Conservation (phyloP, 2,797 vertebrate genomes). For the Lepilemur ruficaudatus region DNA sequence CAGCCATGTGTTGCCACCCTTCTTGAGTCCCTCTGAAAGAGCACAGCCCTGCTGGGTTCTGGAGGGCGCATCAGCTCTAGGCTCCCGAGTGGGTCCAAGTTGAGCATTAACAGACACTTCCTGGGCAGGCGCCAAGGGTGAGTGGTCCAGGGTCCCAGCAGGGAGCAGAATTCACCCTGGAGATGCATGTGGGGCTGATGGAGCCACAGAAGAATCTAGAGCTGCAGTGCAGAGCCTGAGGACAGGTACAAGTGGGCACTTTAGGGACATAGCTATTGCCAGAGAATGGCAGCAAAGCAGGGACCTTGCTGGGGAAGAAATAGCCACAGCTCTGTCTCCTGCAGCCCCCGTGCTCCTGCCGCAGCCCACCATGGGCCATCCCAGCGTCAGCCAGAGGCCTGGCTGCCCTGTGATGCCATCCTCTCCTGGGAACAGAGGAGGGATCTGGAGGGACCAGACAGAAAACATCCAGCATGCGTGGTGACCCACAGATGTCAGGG, state of each 20-base stretch:
- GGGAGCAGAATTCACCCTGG: neutral
- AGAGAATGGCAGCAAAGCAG: neutral
- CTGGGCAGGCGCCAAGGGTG: neutral
- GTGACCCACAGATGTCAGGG: neutral
- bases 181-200: fast-evolving
- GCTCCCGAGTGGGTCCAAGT: fast-evolving
- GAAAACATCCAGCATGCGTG: neutral
- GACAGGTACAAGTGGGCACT: neutral
- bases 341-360: neutral
- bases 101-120: neutral
- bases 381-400: neutral
- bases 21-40: neutral
- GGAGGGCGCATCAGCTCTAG: neutral
- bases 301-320: too few species aligned
- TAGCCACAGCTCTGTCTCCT: neutral
- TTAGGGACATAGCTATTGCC: neutral
- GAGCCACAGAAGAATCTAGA: neutral
- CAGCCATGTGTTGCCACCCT: neutral
- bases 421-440: neutral
- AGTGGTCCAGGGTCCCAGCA: too few species aligned
- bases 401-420: neutral
- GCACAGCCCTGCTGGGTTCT: neutral
- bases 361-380: neutral
- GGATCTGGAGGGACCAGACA: neutral
- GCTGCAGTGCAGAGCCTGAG: fast-evolving